Conservation (phyloP, 2,888 invertebrate species). For the Tipula vernalis region DNA sequence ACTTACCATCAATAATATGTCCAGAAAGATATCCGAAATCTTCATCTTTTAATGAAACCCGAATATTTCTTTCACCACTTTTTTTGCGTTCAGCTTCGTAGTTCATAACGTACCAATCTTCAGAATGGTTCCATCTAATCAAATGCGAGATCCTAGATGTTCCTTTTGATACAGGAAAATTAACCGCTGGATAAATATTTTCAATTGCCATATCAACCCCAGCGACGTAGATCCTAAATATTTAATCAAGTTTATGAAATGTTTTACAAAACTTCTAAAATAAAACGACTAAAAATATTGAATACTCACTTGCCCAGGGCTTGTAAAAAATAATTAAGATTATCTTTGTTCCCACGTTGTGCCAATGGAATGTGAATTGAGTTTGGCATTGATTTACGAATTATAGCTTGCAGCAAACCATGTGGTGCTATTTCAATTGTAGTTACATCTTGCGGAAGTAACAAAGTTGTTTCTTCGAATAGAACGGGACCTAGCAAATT, state of each 20-base stretch:
- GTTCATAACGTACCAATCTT: slow-evolving; percentile 60
- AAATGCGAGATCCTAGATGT: slow-evolving; percentile 75
- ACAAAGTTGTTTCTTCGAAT: slow-evolving; percentile 47
- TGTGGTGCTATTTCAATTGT: slow-evolving; percentile 60
- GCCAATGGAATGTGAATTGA: slow-evolving; percentile 46
- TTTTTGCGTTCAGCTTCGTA: slow-evolving; percentile 50
- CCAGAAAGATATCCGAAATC: slow-evolving; percentile 60
- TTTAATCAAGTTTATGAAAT: not conserved
- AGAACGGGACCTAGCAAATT: slow-evolving; percentile 52
- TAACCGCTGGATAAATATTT: slow-evolving; percentile 59
- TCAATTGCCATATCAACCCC: slow-evolving; percentile 65
- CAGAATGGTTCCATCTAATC: slow-evolving; percentile 80
- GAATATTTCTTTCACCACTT: slow-evolving; percentile 49
- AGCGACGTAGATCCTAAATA: slow-evolving; percentile 53
- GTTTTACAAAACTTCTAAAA: too few species aligned
- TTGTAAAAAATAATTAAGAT: slow-evolving; percentile 29
- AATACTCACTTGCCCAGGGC: slow-evolving; percentile 38
- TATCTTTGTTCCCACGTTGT: slow-evolving; percentile 42
- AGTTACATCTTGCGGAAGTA: slow-evolving; percentile 49
- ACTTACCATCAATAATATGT: slow-evolving; percentile 74
- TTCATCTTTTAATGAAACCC: slow-evolving; percentile 48
- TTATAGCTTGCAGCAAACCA: slow-evolving; percentile 51
- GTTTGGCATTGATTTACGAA: slow-evolving; percentile 44
- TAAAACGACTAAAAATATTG: slow-evolving; percentile 34
- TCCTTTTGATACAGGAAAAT: slow-evolving; percentile 73